Base-by-base conservation (phyloP, 2,797 vertebrate genomes). In the Takifugu ocellatus region DNA sequence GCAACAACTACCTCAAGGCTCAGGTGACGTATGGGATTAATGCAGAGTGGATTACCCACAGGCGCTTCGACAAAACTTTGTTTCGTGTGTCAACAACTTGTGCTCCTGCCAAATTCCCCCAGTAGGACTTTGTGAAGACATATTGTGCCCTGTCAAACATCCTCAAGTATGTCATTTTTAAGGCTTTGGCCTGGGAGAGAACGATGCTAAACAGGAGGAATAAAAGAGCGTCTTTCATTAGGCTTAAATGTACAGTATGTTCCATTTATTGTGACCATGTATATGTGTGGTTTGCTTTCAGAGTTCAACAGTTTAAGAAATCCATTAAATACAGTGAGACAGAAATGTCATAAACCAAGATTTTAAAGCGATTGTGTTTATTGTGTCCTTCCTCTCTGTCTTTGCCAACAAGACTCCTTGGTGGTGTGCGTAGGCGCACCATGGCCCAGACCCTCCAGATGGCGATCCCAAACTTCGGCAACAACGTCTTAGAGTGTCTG, bases 361-460 rank as follows among this genome's bases (percentile, higher is more conserved):
- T 46, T 46, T 21, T 46, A 11, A 12, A 25, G 17, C 21, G 21
- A 21, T 51, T 29, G 24, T 26, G 63, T n/a, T 51, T 39, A 51
- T 3, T 5, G 14, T 64, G 17, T 50, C 2, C 21, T 54, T 12
- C 17, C 10, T 49, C 49, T 48, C 33, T 61, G 21, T 52, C 14
- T 61, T 2, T 49, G 49, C 33, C 48, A 55, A 48, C 29, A 64
- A 92, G 90, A 90, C 84, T 76, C 79, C 83, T 84, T 64, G 79
- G 83, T 87, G 90, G 88, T 91, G 90, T 91, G 87, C 87, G 84
- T 86, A 74, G 82, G 88, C 85, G 87, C 80, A 78, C 91, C 89
- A 98, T 98, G 96, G 95, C 96, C 75, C 96, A 98, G 91, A 96
- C 94, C 79, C 91, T 98, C 84, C 96, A 98, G 90, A 97, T 98